Percentiles rank a stretch among this genome's conserved stretches.
Evolutionary conservation across 92 coral and sea anemone species (phyloP).

Genomic region (Palythoa heliodiscus): DNA sequence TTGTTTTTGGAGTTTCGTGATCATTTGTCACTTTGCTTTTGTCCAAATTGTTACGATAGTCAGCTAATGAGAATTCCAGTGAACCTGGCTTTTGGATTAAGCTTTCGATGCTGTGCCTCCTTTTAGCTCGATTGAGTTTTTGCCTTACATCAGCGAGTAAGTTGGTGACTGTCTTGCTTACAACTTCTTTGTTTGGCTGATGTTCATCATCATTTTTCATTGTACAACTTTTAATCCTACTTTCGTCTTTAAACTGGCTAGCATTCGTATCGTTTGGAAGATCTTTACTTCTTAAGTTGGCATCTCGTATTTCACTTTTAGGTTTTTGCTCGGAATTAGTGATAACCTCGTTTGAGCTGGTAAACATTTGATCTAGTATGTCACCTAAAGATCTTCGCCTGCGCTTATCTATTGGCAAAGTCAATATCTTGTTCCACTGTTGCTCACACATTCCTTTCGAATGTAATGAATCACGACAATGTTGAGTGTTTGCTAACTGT

Average conservation of each 20-base stretch:
- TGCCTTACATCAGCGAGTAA: constrained; percentile 9
- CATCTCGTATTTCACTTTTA: background rate
- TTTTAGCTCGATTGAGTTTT: background rate
- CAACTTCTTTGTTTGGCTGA: background rate
- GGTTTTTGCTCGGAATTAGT: background rate
- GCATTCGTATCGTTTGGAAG: background rate
- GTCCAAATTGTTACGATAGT: background rate
- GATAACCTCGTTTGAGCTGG: no score
- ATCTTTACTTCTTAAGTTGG: background rate
- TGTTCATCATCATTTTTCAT: background rate
- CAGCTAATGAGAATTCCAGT: background rate
- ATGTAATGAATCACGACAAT: background rate
- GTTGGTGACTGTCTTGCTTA: background rate
- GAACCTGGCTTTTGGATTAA: background rate
- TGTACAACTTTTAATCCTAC: background rate
- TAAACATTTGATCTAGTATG: background rate
- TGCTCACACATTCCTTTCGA: background rate
- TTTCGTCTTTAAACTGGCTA: background rate
- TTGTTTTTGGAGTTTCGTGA: background rate
- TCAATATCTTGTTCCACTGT: background rate
- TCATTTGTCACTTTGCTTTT: background rate
- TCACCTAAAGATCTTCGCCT: background rate
- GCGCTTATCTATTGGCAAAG: background rate
- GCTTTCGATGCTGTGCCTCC: constrained; percentile 16
- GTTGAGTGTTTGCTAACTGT: background rate